phyloP scores from a whole-genome alignment of 1,140 invertebrate genomes.

The Dendroctonus valens region DNA sequence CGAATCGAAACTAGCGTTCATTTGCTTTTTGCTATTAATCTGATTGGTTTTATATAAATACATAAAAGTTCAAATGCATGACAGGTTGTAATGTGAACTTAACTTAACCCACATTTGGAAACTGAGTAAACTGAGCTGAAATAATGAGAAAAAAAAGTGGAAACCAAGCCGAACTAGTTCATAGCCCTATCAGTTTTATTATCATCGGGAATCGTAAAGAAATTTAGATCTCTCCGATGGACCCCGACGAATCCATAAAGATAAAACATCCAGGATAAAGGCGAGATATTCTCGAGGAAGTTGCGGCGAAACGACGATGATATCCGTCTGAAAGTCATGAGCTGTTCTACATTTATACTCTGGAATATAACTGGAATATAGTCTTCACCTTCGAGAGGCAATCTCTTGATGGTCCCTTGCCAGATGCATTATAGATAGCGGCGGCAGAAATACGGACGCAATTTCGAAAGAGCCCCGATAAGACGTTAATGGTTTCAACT shows the following conservation, averaged over 20 bases:
- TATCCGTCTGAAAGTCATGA: constrained; percentile 38
- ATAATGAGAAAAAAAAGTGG: too few relatives aligned
- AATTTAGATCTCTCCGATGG: background rate
- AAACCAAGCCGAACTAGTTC: too few relatives aligned
- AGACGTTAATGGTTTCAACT: constrained; percentile 53
- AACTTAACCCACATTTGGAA: too few relatives aligned
- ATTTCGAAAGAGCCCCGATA: constrained; percentile 46
- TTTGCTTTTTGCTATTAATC: too few relatives aligned
- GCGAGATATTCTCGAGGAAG: constrained; percentile 32
- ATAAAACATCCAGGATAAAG: constrained; percentile 37
- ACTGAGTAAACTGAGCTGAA: too few relatives aligned
- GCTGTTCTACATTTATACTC: constrained; percentile 35
- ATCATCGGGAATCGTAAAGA: constrained; percentile 4
- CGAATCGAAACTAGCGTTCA: too few relatives aligned
- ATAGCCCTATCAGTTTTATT: background rate
- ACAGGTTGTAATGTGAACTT: too few relatives aligned
- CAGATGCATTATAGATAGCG: constrained; percentile 51
- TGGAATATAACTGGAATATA: constrained; percentile 31
- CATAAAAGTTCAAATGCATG: too few relatives aligned
- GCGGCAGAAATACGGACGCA: constrained; percentile 46
- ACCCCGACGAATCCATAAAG: constrained; percentile 20
- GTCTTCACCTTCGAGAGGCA: constrained; percentile 44
- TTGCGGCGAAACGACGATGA: constrained; percentile 36
- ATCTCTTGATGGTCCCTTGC: constrained; percentile 43
- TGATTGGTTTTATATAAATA: too few relatives aligned